Evolutionary conservation across 2,113 vertebrate genomes (phyloP).

Genomic region (Syngnathus typhle): DNA sequence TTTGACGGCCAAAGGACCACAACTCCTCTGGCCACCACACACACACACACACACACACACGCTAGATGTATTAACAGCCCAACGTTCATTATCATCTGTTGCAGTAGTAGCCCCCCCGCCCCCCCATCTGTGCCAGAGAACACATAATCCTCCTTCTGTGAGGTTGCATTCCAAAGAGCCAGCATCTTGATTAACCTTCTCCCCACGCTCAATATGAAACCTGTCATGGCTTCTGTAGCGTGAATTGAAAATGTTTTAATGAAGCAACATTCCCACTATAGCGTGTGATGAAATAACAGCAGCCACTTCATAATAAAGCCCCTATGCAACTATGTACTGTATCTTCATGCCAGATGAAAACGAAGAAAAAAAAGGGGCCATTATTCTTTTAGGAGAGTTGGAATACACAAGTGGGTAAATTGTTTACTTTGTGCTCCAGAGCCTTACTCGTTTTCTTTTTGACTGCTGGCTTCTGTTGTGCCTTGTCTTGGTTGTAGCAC

Average conservation of each 20-base stretch:
- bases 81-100: slow-evolving; percentile 24
- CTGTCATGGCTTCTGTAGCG: slow-evolving; percentile 14
- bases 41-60: slow-evolving; percentile 8
- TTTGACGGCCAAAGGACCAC: slow-evolving; percentile 42
- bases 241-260: slow-evolving; percentile 29
- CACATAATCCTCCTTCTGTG: slow-evolving; percentile 28
- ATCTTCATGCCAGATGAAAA: background rate
- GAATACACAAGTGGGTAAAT: slow-evolving; percentile 6
- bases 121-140: background rate
- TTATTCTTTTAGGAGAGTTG: background rate
- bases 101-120: background rate
- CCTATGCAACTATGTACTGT: background rate
- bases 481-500: slow-evolving; percentile 48
- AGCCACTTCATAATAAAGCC: background rate
- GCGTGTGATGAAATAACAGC: slow-evolving; percentile 7
- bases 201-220: slow-evolving; percentile 29
- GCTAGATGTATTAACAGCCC: slow-evolving; percentile 6
- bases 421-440: slow-evolving; percentile 14
- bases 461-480: slow-evolving; percentile 48
- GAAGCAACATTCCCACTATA: slow-evolving; percentile 24
- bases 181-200: slow-evolving; percentile 35
- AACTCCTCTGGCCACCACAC: slow-evolving; percentile 14
- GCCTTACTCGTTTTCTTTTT: slow-evolving; percentile 46
- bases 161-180: slow-evolving; percentile 24
- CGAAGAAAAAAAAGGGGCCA: background rate